Evolutionary conservation across 2,113 vertebrate genomes (phyloP).

Genomic region (Amazona vittata): DNA sequence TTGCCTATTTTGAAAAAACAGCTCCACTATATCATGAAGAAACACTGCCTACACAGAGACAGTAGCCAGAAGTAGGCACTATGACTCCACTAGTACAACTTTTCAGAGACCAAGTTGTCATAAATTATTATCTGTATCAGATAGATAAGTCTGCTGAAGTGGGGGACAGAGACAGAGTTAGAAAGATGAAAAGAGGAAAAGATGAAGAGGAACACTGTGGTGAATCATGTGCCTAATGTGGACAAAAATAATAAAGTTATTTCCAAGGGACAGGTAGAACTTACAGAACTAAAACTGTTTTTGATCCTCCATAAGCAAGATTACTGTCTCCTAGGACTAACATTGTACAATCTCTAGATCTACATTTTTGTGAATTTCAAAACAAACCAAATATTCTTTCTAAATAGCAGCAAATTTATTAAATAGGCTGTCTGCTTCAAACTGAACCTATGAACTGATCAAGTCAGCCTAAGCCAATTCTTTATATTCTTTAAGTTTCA

Average conservation of each 20-base stretch:
- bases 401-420: neutral
- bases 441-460: neutral
- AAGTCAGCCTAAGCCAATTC: neutral
- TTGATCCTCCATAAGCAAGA: neutral
- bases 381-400: neutral
- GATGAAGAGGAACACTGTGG: neutral
- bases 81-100: neutral
- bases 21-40: neutral
- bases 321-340: neutral
- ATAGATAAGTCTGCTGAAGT: neutral
- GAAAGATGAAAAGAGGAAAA: neutral
- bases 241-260: neutral
- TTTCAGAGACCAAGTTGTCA: neutral
- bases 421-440: neutral
- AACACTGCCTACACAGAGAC: neutral
- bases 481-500: neutral
- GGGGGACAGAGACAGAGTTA: neutral
- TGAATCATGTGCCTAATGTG: neutral
- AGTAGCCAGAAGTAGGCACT: neutral
- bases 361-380: neutral
- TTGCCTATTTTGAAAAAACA: neutral
- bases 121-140: neutral
- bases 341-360: neutral
- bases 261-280: neutral
- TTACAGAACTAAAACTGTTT: neutral